phyloP scores from a whole-genome alignment of 2,888 invertebrate species.

The Subacronicta megacephala region DNA sequence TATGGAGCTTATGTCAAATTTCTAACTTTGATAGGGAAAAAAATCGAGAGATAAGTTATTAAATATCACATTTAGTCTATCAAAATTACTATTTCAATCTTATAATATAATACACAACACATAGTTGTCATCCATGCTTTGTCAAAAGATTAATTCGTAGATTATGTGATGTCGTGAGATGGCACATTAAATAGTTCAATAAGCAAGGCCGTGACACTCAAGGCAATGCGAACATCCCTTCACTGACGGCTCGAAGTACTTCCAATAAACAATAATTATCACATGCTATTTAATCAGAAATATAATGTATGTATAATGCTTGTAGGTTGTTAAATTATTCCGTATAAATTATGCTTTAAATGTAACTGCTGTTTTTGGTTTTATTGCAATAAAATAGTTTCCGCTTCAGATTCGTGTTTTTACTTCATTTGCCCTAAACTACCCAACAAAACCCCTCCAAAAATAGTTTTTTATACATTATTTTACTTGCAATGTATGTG shows the following conservation, averaged over 20 bases:
- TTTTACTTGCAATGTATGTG: too few species aligned
- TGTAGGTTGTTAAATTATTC: slow-evolving; percentile 59
- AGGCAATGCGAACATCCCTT: slow-evolving; percentile 60
- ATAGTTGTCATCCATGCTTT: slow-evolving; percentile 27
- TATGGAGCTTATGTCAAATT: too few species aligned
- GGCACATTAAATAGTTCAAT: slow-evolving; percentile 55
- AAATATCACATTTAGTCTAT: too few species aligned
- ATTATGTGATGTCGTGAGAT: slow-evolving; percentile 55
- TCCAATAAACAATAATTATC: slow-evolving; percentile 3
- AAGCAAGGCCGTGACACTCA: slow-evolving; percentile 56
- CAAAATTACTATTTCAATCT: slow-evolving; percentile 1
- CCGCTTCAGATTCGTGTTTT: slow-evolving; percentile 58
- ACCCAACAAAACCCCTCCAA: too few species aligned
- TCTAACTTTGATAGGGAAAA: too few species aligned
- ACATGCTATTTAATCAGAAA: slow-evolving; percentile 28
- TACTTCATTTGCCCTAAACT: slow-evolving; percentile 5
- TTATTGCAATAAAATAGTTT: slow-evolving; percentile 64
- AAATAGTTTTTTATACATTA: too few species aligned
- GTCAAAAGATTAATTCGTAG: slow-evolving; percentile 37
- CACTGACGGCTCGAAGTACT: slow-evolving; percentile 59
- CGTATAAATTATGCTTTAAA: slow-evolving; percentile 49
- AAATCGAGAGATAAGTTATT: too few species aligned
- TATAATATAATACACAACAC: too few species aligned
- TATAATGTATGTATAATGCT: slow-evolving; percentile 51
- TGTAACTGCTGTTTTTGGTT: slow-evolving; percentile 56